Conservation (phyloP, 2,113 vertebrate genomes). For the Tragulus kanchil region DNA sequence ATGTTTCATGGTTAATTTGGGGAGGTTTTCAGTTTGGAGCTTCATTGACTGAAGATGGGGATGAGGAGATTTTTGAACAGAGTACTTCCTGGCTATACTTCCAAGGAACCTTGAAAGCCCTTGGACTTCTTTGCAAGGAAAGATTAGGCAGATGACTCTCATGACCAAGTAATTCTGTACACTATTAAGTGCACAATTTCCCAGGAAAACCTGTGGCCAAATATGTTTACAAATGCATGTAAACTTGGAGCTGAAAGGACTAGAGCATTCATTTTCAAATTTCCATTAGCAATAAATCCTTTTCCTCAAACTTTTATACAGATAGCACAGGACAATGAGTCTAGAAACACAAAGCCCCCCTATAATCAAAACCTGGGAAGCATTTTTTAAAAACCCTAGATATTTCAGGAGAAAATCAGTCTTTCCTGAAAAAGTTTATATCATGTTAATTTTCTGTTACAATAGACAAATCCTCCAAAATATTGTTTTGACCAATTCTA, state of each 20-base stretch:
- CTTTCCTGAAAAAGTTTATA: background rate
- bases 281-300: background rate
- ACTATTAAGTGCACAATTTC: background rate
- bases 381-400: background rate
- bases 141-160: background rate
- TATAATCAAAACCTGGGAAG: background rate
- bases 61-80: background rate
- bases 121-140: background rate
- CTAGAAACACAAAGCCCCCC: background rate
- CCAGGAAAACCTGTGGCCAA: background rate
- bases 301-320: background rate
- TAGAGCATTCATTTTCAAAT: background rate
- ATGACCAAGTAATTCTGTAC: background rate
- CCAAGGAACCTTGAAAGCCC: background rate
- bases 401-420: background rate
- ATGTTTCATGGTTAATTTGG: background rate
- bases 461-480: background rate
- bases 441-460: constrained; percentile 6
- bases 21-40: background rate
- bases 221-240: background rate
- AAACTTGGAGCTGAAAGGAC: background rate
- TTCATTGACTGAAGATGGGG: background rate
- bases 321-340: background rate
- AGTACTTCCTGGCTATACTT: background rate
- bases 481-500: background rate